Base-by-base conservation (phyloP, 30 jellyfish, hydroid and myxozoan species). In the Aurelia coerulea region DNA sequence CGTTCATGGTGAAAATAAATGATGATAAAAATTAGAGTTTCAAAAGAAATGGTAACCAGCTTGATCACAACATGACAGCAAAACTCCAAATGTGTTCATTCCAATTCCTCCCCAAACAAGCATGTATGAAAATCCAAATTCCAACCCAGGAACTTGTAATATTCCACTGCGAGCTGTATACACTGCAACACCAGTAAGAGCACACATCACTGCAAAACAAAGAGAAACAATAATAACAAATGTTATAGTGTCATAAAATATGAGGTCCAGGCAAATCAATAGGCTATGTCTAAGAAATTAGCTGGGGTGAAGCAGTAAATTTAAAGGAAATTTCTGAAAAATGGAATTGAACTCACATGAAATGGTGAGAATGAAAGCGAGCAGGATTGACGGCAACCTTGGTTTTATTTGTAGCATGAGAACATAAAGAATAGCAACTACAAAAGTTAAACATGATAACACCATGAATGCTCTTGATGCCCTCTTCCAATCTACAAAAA, bases 51-150 rank as follows among this genome's bases (percentile, higher is more conserved):
- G 92, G 17, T 17, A 83, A 0, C 92, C 92, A 69, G 92, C 92
- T 39, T 83, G 92, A 54, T 83, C 92, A 62, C 92, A 83, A 51
- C 92, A 83, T 14, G 96, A 65, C 19, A 87, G 81, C 37, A 87
- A 13, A 52, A 78, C 84, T 11, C 79, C 88, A 19, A 87, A 18
- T n/a, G 69, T 7, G 81, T 77, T 75, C 46, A 62, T 29, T 18
- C 86, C 88, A 19, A 77, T 64, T 29, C 96, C 96, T 5, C 96
- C 88, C 96, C 96, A 87, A n/a, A 62, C 96, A 17, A 76, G 81
- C 90, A 87, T 87, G 86, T 87, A 87, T 4, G 96, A 87, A 74
- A 87, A 87, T 4, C 96, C 96, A 70, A 87, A 87, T 60, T 87
- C 96, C 73, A 87, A 81, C 16, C 96, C 96, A 17, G 96, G 84